A percentile compares a stretch with the other conserved stretches of the same genome.
These are phyloP conservation scores for Trissolcus japonicus DNA, from an alignment of 2,888 invertebrate species.

Conservation along the genomic window DNA sequence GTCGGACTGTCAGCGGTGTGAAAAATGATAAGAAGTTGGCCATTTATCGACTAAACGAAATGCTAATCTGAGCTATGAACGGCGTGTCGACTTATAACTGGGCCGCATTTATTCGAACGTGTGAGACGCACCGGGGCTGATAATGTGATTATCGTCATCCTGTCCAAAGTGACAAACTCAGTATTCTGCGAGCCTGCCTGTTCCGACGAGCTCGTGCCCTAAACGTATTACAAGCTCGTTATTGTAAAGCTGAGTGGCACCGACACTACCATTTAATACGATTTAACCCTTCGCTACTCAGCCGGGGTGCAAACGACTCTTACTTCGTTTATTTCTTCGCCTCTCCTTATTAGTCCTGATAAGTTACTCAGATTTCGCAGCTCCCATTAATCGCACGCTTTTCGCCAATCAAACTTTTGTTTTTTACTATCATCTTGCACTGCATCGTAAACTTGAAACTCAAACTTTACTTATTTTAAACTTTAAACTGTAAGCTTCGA, in stretches of 20 bases:
- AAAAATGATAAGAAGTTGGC: too few species aligned
- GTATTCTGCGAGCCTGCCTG: constrained; percentile 14
- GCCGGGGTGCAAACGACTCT: neutral
- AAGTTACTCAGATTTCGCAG: too few species aligned
- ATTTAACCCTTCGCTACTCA: constrained; percentile 36
- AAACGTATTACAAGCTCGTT: constrained; percentile 53
- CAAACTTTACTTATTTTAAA: too few species aligned
- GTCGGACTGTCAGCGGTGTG: too few species aligned
- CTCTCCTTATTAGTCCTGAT: too few species aligned
- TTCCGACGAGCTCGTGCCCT: constrained; percentile 36
- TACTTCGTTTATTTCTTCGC: too few species aligned
- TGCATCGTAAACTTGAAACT: too few species aligned
- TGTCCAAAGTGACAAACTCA: constrained; percentile 54
- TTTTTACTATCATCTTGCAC: too few species aligned
- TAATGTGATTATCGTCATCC: constrained; percentile 52
- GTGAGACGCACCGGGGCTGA: constrained; percentile 39
- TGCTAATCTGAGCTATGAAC: constrained; percentile 36
- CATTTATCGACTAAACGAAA: constrained; percentile 26
- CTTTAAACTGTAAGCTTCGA: too few species aligned
- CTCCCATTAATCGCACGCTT: too few species aligned
- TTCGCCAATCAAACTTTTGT: too few species aligned
- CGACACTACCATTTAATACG: constrained; percentile 41
- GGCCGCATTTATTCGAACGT: constrained; percentile 43
- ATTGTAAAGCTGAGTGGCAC: constrained; percentile 47
- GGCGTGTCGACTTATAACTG: constrained; percentile 24